These are phyloP conservation scores for Rhingia rostrata DNA, from an alignment of 2,888 invertebrate genomes.

Conservation along the genomic window DNA sequence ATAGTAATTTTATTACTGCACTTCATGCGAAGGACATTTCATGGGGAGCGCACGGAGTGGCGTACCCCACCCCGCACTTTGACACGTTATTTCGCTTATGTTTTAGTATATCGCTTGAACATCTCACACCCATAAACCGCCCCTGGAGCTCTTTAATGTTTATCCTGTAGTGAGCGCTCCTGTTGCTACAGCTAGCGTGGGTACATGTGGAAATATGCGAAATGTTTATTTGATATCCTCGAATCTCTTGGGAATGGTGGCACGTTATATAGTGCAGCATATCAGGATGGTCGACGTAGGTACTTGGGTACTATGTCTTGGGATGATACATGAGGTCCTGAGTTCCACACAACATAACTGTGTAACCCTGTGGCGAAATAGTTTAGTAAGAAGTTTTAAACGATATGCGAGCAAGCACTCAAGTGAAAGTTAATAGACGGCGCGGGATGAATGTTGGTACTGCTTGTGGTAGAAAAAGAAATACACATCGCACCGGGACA, in stretches of 20 bases:
- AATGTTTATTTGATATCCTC: slow-evolving; percentile 62
- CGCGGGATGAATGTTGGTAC: neutral
- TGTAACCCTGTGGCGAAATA: slow-evolving; percentile 2
- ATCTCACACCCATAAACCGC: slow-evolving; percentile 11
- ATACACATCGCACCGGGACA: slow-evolving; percentile 4
- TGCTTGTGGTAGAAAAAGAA: neutral
- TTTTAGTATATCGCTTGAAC: slow-evolving; percentile 21
- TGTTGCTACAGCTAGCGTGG: slow-evolving; percentile 36
- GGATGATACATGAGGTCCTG: slow-evolving; percentile 25
- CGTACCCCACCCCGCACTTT: slow-evolving; percentile 26
- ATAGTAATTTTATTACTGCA: slow-evolving; percentile 70
- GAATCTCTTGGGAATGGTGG: slow-evolving; percentile 33
- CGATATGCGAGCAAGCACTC: neutral
- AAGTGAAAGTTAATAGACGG: slow-evolving; percentile 22
- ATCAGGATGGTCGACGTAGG: neutral
- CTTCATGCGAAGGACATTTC: slow-evolving; percentile 58
- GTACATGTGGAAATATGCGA: slow-evolving; percentile 42
- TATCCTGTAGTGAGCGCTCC: neutral
- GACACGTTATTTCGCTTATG: slow-evolving; percentile 60
- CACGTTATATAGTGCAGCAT: slow-evolving; percentile 23
- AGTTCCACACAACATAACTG: slow-evolving; percentile 28
- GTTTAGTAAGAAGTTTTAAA: slow-evolving; percentile 16
- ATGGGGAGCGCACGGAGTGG: neutral
- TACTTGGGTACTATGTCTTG: neutral
- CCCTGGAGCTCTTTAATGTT: neutral